Evolutionary conservation across 2,797 vertebrate genomes (phyloP), one percentile per base, ranked within the genome.

Genomic region (Molossus molossus): DNA sequence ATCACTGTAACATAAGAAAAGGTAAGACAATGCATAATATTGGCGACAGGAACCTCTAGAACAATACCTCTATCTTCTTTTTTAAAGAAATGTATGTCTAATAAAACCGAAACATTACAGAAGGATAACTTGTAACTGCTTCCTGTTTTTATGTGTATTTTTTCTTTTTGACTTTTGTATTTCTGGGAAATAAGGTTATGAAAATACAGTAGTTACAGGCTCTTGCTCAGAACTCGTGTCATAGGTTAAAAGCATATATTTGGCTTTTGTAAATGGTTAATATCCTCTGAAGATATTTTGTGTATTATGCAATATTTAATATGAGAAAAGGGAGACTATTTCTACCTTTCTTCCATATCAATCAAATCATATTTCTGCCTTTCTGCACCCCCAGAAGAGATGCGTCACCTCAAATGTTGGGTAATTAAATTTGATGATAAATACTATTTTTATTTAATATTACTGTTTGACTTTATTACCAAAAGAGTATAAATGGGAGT

Each of bases 231-330:
- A 85, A 84, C n/a, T 65, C 17, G 76, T 75, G 33, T 65, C n/a
- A 50, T 60, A 69, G 33, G 33, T 69, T 94, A 75, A 96, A 82
- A 94, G 72, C 33, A 23, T 69, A 21, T 57, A 17, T 88, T 80
- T 81, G 45, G 29, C 67, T 88, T 95, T 94, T 75, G 75, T 73
- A 69, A 91, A 69, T 81, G 80, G 45, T 91, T 94, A 33, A 81
- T 80, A 79, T 80, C 72, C 33, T 87, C 37, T n/a, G 25, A 13
- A 23, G 45, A 75, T 91, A 58, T 80, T 91, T 80, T 69, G 40
- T 91, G 23, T 80, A n/a, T 60, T 87, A 53, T 5, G 9, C 15
- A 91, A 58, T 17, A 40, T 79, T 83, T 72, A 50, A 40, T 70
- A 29, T 65, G 81, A 72, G 77, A 75, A 93, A 73, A 53, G 27